A percentile compares a stretch with the other conserved stretches of the same genome.
Evolutionary conservation across 2,797 vertebrate species (phyloP).

Genomic region (Gambelia wislizenii): DNA sequence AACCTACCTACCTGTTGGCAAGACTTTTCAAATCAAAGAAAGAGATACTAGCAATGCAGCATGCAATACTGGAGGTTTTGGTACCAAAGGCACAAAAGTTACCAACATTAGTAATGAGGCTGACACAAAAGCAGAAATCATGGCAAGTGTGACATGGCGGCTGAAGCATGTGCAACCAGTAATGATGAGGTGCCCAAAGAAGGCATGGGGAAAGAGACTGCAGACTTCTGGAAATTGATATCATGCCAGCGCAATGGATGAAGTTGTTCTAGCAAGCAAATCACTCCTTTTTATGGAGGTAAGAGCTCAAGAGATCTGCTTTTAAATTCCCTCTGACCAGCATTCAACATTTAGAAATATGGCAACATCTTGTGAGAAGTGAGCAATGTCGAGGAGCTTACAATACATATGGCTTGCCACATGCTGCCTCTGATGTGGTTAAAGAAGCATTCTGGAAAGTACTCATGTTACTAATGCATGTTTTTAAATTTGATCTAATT

Average conservation of each 20-base stretch:
- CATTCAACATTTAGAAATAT: slow-evolving; percentile 8
- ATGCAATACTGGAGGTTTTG: not conserved
- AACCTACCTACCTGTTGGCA: not conserved
- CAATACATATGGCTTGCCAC: not conserved
- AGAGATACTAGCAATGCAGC: not conserved
- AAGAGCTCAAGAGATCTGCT: not conserved
- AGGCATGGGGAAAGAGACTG: not conserved
- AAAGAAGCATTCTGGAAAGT: not conserved
- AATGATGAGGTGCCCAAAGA: not conserved
- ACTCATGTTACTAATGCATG: not conserved
- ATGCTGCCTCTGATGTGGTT: rapidly evolving
- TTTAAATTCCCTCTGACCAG: not conserved
- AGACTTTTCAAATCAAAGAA: not conserved
- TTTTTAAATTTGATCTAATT: not conserved
- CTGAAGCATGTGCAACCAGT: not conserved
- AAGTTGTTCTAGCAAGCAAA: not conserved
- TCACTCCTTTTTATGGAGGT: not conserved
- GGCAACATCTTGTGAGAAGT: not conserved
- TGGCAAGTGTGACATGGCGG: not conserved
- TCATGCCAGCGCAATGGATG: too few species aligned
- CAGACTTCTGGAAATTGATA: too few species aligned
- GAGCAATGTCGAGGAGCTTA: not conserved
- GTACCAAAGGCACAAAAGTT: not conserved
- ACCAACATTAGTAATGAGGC: not conserved
- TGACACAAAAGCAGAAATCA: not conserved